Evolutionary conservation across 1,140 invertebrate species (phyloP).

Genomic region (Chymomyza costata): DNA sequence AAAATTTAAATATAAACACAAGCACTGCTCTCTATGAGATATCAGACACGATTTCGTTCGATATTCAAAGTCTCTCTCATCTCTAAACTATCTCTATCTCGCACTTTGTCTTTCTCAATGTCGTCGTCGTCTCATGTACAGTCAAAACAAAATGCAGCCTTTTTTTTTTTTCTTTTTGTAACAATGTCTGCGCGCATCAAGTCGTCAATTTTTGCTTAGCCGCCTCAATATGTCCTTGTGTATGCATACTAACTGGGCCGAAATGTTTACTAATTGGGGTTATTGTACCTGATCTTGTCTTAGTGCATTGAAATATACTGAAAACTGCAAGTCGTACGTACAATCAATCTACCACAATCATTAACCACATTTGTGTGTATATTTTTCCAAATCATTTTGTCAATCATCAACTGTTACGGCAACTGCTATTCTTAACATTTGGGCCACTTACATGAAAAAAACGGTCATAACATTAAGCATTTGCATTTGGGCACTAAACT

Average conservation of each 20-base stretch:
- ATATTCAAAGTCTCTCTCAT: slow-evolving; percentile 30
- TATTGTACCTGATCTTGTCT: too few relatives aligned
- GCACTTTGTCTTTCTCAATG: slow-evolving; percentile 33
- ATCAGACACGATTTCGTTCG: slow-evolving; percentile 32
- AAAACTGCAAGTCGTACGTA: slow-evolving; percentile 17
- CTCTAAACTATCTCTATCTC: slow-evolving; percentile 20
- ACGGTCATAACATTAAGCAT: slow-evolving; percentile 49
- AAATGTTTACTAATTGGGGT: slow-evolving; percentile 47
- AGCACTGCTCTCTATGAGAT: slow-evolving; percentile 27
- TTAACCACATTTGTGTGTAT: slow-evolving; percentile 62
- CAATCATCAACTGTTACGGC: background rate
- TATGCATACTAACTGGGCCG: too few relatives aligned
- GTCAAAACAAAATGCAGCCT: slow-evolving; percentile 35
- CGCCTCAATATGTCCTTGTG: too few relatives aligned
- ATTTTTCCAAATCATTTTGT: slow-evolving; percentile 53
- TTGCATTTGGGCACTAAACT: slow-evolving; percentile 26
- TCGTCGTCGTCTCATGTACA: slow-evolving; percentile 35
- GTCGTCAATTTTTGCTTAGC: slow-evolving; percentile 39
- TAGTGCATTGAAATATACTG: too few relatives aligned
- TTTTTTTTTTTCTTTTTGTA: slow-evolving; percentile 19
- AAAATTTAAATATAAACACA: background rate
- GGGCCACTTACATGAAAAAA: slow-evolving; percentile 37
- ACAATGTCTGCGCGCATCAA: slow-evolving; percentile 21
- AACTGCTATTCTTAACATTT: slow-evolving; percentile 33
- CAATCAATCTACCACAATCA: slow-evolving; percentile 24